A percentile compares a stretch with the other conserved stretches of the same genome.
Conservation (phyloP, 2,888 invertebrate genomes). For the Tetragonula carbonaria region DNA sequence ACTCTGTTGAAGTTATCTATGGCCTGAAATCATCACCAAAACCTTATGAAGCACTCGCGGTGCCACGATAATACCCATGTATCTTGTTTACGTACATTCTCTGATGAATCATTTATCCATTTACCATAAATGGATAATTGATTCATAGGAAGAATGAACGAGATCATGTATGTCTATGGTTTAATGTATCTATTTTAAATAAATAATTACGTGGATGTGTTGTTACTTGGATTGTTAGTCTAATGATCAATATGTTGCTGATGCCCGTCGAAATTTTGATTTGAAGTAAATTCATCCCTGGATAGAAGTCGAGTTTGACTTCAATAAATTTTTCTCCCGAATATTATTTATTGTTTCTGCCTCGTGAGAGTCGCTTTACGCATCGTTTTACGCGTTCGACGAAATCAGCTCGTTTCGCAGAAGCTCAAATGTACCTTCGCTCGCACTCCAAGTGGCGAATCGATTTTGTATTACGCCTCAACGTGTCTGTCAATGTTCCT, state of each 20-base stretch:
- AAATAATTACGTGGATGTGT: background rate
- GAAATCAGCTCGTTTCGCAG: constrained; percentile 64
- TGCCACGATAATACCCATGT: constrained; percentile 64
- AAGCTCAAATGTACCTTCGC: constrained; percentile 66
- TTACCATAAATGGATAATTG: background rate
- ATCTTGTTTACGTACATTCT: background rate
- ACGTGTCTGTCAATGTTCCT: constrained; percentile 3
- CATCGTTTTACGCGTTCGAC: constrained; percentile 66
- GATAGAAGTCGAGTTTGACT: constrained; percentile 42
- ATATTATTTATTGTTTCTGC: constrained; percentile 65
- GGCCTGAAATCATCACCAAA: constrained; percentile 87
- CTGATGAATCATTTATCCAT: no score
- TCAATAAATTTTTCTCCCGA: constrained; percentile 45
- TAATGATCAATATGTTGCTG: background rate
- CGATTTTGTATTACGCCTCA: constrained; percentile 26
- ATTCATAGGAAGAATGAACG: background rate
- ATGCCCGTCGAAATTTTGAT: background rate
- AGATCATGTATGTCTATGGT: background rate
- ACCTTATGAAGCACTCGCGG: constrained; percentile 85
- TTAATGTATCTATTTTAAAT: background rate
- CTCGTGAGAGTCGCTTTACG: constrained; percentile 63
- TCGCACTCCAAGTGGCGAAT: constrained; percentile 51
- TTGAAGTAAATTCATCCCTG: constrained; percentile 17
- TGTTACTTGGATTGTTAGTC: background rate
- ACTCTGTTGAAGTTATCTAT: constrained; percentile 83